Conservation (phyloP, 2,888 invertebrate genomes). For the Mellilla xanthometata region DNA sequence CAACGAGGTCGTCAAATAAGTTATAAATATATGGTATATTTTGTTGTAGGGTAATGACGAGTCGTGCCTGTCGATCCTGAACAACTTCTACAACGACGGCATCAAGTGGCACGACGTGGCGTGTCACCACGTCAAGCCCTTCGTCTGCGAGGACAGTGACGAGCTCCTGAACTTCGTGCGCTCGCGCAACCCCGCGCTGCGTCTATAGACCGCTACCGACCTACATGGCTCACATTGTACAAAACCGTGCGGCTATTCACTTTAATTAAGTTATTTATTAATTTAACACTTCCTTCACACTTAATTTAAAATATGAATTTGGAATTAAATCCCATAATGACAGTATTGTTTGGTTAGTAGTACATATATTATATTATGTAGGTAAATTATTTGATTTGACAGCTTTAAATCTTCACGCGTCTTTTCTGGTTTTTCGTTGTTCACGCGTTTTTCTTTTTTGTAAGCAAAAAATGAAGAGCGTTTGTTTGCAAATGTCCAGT, state of each 20-base stretch:
- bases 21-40: too few relatives aligned
- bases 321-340: too few relatives aligned
- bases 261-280: constrained; percentile 76
- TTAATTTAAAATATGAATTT: neutral
- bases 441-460: too few relatives aligned
- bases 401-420: too few relatives aligned
- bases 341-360: too few relatives aligned
- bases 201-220: constrained; percentile 87
- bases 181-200: constrained; percentile 93
- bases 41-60: constrained; percentile 93
- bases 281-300: constrained; percentile 28
- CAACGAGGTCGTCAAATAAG: too few relatives aligned
- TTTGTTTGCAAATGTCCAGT: too few relatives aligned
- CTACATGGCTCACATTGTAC: too few relatives aligned
- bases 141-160: constrained; percentile 96
- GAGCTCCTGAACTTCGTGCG: constrained; percentile 95
- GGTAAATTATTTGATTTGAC: too few relatives aligned
- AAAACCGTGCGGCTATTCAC: constrained; percentile 68
- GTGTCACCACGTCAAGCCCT: constrained; percentile 92
- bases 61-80: constrained; percentile 93
- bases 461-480: too few relatives aligned
- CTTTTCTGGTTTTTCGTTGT: too few relatives aligned
- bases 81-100: constrained; percentile 95
- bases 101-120: constrained; percentile 94
- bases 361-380: too few relatives aligned